phyloP scores from a whole-genome alignment of 2,888 invertebrate genomes.

The Epinotia brunnichana region DNA sequence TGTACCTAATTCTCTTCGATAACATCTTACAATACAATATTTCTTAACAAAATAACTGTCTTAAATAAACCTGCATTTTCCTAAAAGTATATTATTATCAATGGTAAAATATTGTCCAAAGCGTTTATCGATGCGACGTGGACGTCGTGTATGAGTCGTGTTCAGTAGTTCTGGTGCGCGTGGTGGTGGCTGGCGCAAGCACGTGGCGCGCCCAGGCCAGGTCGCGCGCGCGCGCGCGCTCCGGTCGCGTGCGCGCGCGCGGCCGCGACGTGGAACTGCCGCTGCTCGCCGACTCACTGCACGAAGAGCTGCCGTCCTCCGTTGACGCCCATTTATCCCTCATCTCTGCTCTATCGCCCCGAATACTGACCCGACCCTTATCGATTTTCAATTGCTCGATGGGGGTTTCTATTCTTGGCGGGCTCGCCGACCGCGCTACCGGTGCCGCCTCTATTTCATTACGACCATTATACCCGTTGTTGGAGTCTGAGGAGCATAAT shows the following conservation, averaged over 20 bases:
- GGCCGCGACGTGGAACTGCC: slow-evolving; percentile 61
- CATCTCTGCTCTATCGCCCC: neutral
- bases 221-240: slow-evolving; percentile 58
- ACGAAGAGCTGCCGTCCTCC: slow-evolving; percentile 54
- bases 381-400: slow-evolving; percentile 67
- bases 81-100: slow-evolving; percentile 59
- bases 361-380: slow-evolving; percentile 43
- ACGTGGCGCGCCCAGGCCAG: slow-evolving; percentile 70
- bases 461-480: slow-evolving; percentile 52
- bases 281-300: slow-evolving; percentile 58
- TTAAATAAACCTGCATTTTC: slow-evolving; percentile 55
- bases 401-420: slow-evolving; percentile 69
- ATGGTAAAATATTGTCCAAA: slow-evolving; percentile 50
- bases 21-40: slow-evolving; percentile 50
- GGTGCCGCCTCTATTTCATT: slow-evolving; percentile 32
- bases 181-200: slow-evolving; percentile 46
- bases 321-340: slow-evolving; percentile 14
- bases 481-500: slow-evolving; percentile 7
- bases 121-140: slow-evolving; percentile 56
- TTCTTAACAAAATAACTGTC: slow-evolving; percentile 67
- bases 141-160: slow-evolving; percentile 64
- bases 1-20: slow-evolving; percentile 1
- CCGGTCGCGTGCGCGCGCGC: slow-evolving; percentile 48
- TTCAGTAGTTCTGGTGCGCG: slow-evolving; percentile 55
- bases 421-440: slow-evolving; percentile 56